Conservation (phyloP, 2,113 vertebrate genomes). For the Pardalotus punctatus region DNA sequence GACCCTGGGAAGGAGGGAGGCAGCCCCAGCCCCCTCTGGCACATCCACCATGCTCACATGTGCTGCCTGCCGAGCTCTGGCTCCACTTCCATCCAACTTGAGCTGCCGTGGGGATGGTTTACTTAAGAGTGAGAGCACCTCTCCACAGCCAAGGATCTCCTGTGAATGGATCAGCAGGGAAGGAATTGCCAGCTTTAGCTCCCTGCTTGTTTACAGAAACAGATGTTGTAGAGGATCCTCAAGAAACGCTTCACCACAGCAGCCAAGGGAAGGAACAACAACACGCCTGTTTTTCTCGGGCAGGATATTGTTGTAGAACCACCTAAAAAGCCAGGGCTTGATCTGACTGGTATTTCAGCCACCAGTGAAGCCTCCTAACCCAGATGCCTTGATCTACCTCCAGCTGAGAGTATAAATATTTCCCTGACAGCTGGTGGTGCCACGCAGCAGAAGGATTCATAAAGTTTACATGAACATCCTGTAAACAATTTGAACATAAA, state of each 20-base stretch:
- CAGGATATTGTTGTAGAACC: not conserved
- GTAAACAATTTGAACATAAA: slow-evolving; percentile 75
- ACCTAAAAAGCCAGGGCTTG: slow-evolving; percentile 10
- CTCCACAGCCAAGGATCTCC: not conserved
- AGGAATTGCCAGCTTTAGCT: not conserved
- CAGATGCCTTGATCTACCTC: slow-evolving; percentile 55
- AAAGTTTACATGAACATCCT: slow-evolving; percentile 75
- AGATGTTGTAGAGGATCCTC: slow-evolving; percentile 11
- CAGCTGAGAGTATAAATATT: slow-evolving; percentile 65
- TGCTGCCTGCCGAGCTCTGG: accelerated
- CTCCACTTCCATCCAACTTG: accelerated
- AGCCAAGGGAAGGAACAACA: not conserved
- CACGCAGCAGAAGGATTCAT: slow-evolving; percentile 76
- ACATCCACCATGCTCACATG: accelerated
- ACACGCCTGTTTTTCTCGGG: not conserved
- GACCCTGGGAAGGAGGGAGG: not conserved
- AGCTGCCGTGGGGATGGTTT: not conserved
- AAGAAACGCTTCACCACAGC: not conserved
- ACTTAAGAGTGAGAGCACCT: not conserved
- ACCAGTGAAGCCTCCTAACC: not conserved
- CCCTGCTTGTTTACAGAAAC: slow-evolving; percentile 5
- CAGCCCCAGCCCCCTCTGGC: not conserved
- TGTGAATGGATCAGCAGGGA: not conserved
- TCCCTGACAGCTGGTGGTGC: slow-evolving; percentile 73
- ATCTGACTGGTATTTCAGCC: not conserved